A percentile compares a stretch with the other conserved stretches of the same genome.
These are phyloP conservation scores for Henicopernis longicauda DNA, from an alignment of 2,113 vertebrate genomes.

Conservation along the genomic window DNA sequence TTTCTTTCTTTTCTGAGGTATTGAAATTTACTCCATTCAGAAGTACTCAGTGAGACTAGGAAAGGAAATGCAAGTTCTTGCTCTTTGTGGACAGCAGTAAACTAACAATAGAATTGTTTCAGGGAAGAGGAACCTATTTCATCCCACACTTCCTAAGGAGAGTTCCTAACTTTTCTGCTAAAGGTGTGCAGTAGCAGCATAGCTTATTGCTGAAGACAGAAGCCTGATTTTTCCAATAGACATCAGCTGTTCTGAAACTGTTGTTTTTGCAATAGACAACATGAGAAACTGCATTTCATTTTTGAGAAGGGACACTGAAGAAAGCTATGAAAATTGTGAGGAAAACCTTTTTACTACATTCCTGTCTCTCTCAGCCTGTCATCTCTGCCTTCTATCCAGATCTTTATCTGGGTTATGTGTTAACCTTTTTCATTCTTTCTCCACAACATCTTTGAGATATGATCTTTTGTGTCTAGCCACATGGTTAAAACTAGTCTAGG, in stretches of 20 bases:
- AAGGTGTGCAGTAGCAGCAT: background rate
- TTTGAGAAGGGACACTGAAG: background rate
- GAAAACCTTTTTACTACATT: background rate
- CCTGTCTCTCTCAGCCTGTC: background rate
- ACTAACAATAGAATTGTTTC: background rate
- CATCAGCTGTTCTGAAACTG: background rate
- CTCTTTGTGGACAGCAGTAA: background rate
- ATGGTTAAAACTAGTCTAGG: conserved; percentile 17
- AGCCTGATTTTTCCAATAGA: background rate
- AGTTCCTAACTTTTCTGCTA: background rate
- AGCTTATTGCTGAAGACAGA: background rate
- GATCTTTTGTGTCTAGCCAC: conserved; percentile 41
- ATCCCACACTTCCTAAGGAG: background rate
- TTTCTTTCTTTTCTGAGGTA: background rate
- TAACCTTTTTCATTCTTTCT: conserved; percentile 52
- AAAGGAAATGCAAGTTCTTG: background rate
- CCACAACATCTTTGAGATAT: background rate
- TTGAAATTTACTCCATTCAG: background rate
- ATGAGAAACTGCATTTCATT: background rate
- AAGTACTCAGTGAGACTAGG: background rate
- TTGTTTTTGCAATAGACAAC: background rate
- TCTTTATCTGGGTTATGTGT: conserved; percentile 32
- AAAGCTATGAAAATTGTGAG: background rate
- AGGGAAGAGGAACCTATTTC: background rate
- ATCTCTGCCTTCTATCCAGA: background rate